Evolutionary conservation across 2,797 vertebrate species (phyloP), one percentile per base, ranked within the genome.

Genomic region (Zenarchopterus dispar): DNA sequence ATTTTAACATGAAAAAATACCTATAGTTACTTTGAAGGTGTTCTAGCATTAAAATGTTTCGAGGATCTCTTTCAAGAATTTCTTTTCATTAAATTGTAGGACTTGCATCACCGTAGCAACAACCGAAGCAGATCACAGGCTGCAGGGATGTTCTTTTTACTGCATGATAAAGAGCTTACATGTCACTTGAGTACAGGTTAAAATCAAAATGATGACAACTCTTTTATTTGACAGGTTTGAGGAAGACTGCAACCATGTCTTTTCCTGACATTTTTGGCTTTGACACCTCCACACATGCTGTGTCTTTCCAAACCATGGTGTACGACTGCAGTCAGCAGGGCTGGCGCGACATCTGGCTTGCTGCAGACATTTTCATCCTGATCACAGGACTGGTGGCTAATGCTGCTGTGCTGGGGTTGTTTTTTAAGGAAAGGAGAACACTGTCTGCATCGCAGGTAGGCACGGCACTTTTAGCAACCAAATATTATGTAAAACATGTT

Each of bases 381-480:
- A 4, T 62, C 13, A 11, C 21, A 0, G 89, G 80, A 2, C 4
- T 49, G 17, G 1, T 49, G 4, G 53, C 67, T 2, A 91, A 90
- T 17, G 0, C 8, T 15, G 21, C 62, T 36, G 47, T 78, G 49
- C 58, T 89, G 13, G 73, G 59, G 65, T 46, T 84, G 3, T 72
- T 85, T 42, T 16, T 81, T 8, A 71, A 4, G 24, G 78, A 71
- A 15, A 75, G 56, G 43, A 85, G 77, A 56, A 19, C 36, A 0
- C 18, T 66, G 41, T 84, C 64, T 0, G 49, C 63, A 39, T 85
- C 74, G 17, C 58, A 82, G 62, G 78, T 89, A 39, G 42, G 64
- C 70, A 3, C 10, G 21, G 8, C 1, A 6, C 13, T 18, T 3
- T 15, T 1, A 10, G 10, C 33, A 36, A 11, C 8, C 33, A 10